These are phyloP conservation scores for Pluvialis apricaria DNA, from an alignment of 2,113 vertebrate species.

Conservation along the genomic window DNA sequence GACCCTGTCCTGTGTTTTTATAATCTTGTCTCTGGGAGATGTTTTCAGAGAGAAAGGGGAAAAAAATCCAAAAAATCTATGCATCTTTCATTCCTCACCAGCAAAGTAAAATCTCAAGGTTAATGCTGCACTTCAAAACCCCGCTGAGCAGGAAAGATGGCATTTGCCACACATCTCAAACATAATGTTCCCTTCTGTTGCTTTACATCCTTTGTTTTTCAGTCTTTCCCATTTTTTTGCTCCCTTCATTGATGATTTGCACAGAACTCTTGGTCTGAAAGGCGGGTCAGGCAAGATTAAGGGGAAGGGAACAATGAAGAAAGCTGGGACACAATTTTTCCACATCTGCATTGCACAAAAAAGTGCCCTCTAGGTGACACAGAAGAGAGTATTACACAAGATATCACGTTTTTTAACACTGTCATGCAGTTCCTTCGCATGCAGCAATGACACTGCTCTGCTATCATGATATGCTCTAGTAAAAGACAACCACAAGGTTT, in stretches of 20 bases:
- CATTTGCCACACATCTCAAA: not conserved
- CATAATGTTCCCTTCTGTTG: not conserved
- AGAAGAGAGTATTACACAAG: not conserved
- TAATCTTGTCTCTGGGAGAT: not conserved
- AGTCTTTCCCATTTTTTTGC: not conserved
- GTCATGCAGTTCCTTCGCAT: not conserved
- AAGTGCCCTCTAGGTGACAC: not conserved
- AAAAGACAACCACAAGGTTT: not conserved
- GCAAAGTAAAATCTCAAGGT: not conserved
- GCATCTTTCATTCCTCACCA: not conserved
- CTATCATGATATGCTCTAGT: not conserved
- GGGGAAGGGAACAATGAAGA: not conserved
- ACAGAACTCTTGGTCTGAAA: not conserved
- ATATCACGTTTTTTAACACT: not conserved
- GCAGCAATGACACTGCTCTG: not conserved
- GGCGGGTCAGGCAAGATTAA: not conserved
- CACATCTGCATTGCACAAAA: not conserved
- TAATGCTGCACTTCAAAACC: not conserved
- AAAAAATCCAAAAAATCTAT: fast-evolving
- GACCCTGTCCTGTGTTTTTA: not conserved
- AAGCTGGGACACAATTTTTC: not conserved
- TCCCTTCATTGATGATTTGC: not conserved
- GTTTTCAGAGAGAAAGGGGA: not conserved
- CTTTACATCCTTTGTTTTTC: not conserved
- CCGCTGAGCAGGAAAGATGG: not conserved